Conservation (phyloP, 1,140 invertebrate genomes). For the Eciton burchellii region DNA sequence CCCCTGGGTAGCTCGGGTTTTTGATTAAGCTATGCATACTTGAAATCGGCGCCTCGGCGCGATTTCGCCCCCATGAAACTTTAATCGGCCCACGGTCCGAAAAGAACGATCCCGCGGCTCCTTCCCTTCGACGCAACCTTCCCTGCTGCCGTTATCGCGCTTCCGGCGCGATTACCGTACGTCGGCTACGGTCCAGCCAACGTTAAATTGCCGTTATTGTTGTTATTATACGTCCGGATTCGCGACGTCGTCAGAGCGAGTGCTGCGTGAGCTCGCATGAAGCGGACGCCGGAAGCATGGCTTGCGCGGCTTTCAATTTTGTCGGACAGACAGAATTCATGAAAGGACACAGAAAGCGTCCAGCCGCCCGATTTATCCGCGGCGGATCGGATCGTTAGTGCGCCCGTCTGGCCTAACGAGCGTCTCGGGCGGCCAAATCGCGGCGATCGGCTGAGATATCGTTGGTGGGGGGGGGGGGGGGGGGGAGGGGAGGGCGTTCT, state of each 20-base stretch:
- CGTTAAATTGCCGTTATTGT: conserved; percentile 47
- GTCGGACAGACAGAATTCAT: conserved; percentile 1
- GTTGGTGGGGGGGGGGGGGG: too few relatives aligned
- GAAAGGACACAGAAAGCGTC: neutral
- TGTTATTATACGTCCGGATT: too few relatives aligned
- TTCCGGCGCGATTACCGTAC: neutral
- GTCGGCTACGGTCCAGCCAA: neutral
- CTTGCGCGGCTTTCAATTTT: neutral
- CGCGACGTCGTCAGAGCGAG: neutral
- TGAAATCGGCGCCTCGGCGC: conserved; percentile 67
- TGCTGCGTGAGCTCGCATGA: neutral
- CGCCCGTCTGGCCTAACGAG: conserved; percentile 33
- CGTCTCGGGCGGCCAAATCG: conserved; percentile 35
- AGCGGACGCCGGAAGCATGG: neutral
- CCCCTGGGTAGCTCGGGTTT: conserved; percentile 63
- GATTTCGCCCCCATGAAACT: conserved; percentile 67
- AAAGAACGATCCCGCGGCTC: conserved; percentile 49
- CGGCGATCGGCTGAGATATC: conserved; percentile 41
- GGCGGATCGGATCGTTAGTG: conserved; percentile 38
- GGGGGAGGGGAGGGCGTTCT: too few relatives aligned
- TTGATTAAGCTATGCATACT: conserved; percentile 78
- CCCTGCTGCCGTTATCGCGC: neutral
- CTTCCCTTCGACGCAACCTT: conserved; percentile 40
- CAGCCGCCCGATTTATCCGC: conserved; percentile 18
- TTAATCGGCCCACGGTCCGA: conserved; percentile 59